Conservation (phyloP, 2,888 invertebrate species). For the Dryadula phaetusa region DNA sequence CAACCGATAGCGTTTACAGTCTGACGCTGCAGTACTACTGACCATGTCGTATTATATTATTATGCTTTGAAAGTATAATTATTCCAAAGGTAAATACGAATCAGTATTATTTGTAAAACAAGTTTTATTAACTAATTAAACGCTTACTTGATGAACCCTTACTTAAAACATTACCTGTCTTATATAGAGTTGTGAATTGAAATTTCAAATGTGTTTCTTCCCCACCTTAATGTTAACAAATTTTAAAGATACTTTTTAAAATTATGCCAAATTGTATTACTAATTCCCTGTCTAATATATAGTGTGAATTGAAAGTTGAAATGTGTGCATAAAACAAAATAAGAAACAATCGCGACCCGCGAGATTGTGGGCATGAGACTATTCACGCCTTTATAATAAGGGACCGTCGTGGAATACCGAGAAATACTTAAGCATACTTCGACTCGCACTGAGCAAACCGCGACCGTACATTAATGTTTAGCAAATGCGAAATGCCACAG, state of each 20-base stretch:
- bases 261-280: no score
- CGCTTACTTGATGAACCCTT: no score
- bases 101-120: no score
- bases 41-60: no score
- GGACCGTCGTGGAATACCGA: conserved; percentile 56
- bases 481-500: conserved; percentile 67
- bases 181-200: conserved; percentile 4
- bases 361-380: conserved; percentile 33
- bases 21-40: no score
- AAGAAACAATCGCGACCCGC: conserved; percentile 29
- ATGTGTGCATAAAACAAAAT: conserved; percentile 18
- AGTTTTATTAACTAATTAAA: no score
- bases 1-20: no score
- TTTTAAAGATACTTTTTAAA: no score
- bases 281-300: no score
- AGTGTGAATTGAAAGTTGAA: conserved; percentile 19
- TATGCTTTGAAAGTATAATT: no score
- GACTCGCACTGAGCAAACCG: conserved; percentile 61
- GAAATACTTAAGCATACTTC: conserved; percentile 62
- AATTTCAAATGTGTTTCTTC: conserved; percentile 1
- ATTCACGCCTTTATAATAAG: conserved; percentile 50
- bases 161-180: not conserved
- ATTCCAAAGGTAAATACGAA: no score
- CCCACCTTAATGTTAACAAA: no score
- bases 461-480: conserved; percentile 70